Evolutionary conservation across 2,888 invertebrate genomes (phyloP).

Genomic region (Acanthopleura granulata): DNA sequence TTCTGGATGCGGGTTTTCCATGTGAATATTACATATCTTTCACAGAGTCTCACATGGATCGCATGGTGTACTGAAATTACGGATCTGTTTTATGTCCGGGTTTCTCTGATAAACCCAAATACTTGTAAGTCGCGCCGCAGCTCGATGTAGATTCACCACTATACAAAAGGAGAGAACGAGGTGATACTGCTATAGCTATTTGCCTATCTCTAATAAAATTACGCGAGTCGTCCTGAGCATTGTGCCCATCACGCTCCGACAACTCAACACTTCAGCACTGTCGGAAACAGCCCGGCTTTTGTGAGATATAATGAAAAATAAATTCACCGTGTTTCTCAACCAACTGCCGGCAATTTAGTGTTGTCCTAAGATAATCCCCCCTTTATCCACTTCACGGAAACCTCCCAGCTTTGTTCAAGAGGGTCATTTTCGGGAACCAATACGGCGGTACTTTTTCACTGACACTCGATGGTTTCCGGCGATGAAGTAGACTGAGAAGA

Average conservation of each 20-base stretch:
- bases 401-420: too few species aligned
- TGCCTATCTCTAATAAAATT: constrained; percentile 5
- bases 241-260: neutral
- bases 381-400: too few species aligned
- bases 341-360: neutral
- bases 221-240: neutral
- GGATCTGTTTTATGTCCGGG: neutral
- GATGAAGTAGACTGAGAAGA: too few species aligned
- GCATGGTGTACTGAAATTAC: neutral
- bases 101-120: neutral
- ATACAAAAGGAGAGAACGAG: neutral
- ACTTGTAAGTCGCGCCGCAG: neutral
- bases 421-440: too few species aligned
- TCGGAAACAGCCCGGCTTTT: constrained; percentile 4
- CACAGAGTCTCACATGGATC: neutral
- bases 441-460: too few species aligned
- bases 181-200: neutral
- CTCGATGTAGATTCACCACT: neutral
- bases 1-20: too few species aligned
- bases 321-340: constrained; percentile 20
- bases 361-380: too few species aligned
- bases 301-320: constrained; percentile 31
- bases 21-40: too few species aligned
- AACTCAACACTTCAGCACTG: neutral
- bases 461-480: too few species aligned